Evolutionary conservation across 2,797 vertebrate species (phyloP).

Genomic region (Galago senegalensis): DNA sequence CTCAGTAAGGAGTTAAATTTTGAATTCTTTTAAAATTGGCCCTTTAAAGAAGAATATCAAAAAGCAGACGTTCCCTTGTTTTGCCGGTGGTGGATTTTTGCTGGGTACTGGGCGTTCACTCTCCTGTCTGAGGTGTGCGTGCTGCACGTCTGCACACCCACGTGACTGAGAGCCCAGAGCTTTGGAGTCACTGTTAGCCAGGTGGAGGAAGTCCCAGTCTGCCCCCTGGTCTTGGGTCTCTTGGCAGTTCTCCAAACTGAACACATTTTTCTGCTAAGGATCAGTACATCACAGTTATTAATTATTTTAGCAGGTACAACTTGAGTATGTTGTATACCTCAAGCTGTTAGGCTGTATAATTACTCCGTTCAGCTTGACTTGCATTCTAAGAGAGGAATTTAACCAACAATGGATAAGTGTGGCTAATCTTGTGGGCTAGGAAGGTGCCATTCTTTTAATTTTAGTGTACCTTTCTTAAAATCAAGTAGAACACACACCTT

Average conservation of each 20-base stretch:
- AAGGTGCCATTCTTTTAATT: background rate
- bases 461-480: background rate
- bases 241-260: background rate
- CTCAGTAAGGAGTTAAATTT: constrained; percentile 20
- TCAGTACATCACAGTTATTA: background rate
- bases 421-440: background rate
- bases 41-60: background rate
- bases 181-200: background rate
- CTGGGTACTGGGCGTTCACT: background rate
- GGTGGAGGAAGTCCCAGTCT: background rate
- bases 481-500: background rate
- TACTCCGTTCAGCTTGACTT: background rate
- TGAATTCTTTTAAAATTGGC: background rate
- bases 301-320: background rate
- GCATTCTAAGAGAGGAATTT: background rate
- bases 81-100: background rate
- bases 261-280: background rate
- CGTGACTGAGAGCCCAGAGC: no score
- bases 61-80: background rate
- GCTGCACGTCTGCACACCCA: accelerated
- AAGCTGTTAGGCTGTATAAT: background rate
- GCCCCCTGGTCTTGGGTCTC: background rate
- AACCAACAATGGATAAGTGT: background rate
- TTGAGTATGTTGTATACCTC: background rate
- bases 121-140: background rate